phyloP scores from a whole-genome alignment of 64 coral and sea anemone species.

The Montipora cactus region DNA sequence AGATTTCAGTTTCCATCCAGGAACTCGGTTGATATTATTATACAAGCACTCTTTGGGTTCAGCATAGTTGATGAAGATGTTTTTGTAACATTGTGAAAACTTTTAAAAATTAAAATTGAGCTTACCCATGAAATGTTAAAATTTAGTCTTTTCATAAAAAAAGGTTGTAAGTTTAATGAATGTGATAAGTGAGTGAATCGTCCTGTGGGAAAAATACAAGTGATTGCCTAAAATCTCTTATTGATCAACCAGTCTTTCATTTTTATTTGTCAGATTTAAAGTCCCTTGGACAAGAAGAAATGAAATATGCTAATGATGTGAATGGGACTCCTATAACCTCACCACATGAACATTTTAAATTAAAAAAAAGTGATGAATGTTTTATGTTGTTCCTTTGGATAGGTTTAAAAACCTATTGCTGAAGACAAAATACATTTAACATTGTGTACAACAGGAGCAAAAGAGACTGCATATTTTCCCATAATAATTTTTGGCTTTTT shows the following conservation, averaged over 20 bases:
- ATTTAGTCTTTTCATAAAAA: slow-evolving; percentile 19
- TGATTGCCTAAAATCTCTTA: neutral
- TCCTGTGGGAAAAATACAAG: neutral
- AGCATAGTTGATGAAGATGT: neutral
- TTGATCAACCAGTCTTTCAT: neutral
- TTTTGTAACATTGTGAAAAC: neutral
- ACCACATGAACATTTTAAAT: neutral
- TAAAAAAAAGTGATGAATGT: slow-evolving; percentile 1
- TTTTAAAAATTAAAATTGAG: neutral
- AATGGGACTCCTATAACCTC: neutral
- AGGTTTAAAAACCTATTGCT: neutral
- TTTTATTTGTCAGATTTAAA: neutral
- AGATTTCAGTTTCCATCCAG: too few species aligned
- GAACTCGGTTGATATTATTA: too few species aligned
- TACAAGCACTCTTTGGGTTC: neutral
- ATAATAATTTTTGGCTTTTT: too few species aligned
- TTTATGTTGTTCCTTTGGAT: neutral
- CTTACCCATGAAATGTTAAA: neutral
- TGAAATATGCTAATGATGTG: neutral
- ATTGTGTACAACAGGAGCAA: neutral
- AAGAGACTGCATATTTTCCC: neutral
- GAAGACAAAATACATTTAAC: neutral
- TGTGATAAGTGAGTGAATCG: neutral
- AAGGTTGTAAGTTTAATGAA: neutral
- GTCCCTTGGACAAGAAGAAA: neutral